Base-by-base conservation (phyloP, 2,113 vertebrate genomes). In the Anguilla japonica region DNA sequence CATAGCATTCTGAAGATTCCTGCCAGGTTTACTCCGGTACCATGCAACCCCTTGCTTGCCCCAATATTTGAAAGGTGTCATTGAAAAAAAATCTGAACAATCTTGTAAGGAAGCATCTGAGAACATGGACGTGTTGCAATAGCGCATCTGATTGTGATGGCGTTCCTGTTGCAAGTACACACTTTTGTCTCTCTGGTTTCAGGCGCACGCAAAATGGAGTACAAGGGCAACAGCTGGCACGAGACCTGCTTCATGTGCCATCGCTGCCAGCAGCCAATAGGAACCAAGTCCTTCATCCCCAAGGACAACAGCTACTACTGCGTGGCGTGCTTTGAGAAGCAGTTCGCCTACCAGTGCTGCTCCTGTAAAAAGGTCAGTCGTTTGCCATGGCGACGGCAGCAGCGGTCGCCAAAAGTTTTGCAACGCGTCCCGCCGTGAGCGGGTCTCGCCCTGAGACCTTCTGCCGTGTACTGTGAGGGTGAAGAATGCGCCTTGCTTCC, bases 181-280 rank as follows among this genome's bases (percentile, higher is more conserved):
- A 41, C 95, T 95, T 22, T 86, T 81, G 79, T 88, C 40, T 89
- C 57, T 14, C 60, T 67, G 18, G 85, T 89, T 87, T 81, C 93
- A 99, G 98, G 98, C 79, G 98, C 98, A 81, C 97, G 98, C 87
- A 99, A 99, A 95, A 99, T 99, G 98, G 98, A 99, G 90, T 97
- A 99, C 90, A 99, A 98, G 91, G 98, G 98, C 87, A 98, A 96
- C 94, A 99, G 97, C 94, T 99, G 98, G 98, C 98, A 99, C 0
- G 98, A 99, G 96, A 98, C 97, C 86, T 99, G 98, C 93, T 99
- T 99, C 88, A 94, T 96, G 93, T 99, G 98, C 91, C 95, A 95
- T 87, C 98, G 93, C 88, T 99, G 98, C 92, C 97, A 98, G 83
- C 97, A 99, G 92, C 98, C 98, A 11, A 99, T 99, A 15, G 98